phyloP scores from a whole-genome alignment of 2,113 vertebrate genomes.

The Cnemophilus loriae region DNA sequence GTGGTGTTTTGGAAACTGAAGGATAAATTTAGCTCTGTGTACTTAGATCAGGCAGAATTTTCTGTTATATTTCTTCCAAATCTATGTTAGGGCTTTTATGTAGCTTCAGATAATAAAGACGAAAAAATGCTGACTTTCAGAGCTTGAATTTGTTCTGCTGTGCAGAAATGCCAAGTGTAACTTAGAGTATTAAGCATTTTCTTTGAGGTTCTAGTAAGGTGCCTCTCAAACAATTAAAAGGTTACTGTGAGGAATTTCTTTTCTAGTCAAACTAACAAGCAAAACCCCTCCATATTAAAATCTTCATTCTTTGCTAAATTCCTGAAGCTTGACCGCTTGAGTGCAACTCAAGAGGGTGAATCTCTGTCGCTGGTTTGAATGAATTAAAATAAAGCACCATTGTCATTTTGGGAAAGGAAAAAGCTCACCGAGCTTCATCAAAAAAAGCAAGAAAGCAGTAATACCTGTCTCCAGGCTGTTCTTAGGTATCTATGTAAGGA shows the following conservation, averaged over 20 bases:
- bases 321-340: not conserved
- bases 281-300: not conserved
- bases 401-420: not conserved
- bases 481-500: not conserved
- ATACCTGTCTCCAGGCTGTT: not conserved
- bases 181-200: not conserved
- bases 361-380: not conserved
- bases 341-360: not conserved
- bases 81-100: not conserved
- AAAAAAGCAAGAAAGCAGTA: not conserved
- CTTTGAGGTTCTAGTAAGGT: not conserved
- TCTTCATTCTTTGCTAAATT: not conserved
- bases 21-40: constrained; percentile 33
- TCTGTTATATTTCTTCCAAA: constrained; percentile 33
- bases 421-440: not conserved
- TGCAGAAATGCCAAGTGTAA: not conserved
- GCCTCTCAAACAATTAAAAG: not conserved
- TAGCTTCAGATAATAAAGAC: constrained; percentile 17
- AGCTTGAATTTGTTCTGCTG: constrained; percentile 12
- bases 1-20: not conserved
- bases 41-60: constrained; percentile 36
- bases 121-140: constrained; percentile 36
- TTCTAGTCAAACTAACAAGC: not conserved
- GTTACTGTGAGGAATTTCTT: not conserved
- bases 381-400: not conserved